Base-by-base conservation (phyloP, 2,888 invertebrate genomes). In the Invenusta paracnida region DNA sequence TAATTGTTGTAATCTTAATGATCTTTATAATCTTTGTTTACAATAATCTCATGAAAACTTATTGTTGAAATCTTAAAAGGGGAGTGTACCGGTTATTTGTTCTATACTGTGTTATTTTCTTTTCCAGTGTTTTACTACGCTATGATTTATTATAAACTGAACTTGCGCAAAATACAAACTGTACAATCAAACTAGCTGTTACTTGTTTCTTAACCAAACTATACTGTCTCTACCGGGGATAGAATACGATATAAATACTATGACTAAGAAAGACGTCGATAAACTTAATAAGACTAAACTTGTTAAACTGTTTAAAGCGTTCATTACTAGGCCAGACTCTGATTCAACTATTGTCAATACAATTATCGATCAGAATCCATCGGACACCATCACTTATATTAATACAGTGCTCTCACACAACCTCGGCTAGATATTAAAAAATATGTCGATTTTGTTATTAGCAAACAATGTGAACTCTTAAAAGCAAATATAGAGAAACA, bases 211-310 rank as follows among this genome's bases (percentile, higher is more conserved):
- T n/a, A n/a, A n/a, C n/a, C n/a, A n/a, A n/a, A n/a, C n/a, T n/a
- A n/a, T n/a, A n/a, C n/a, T n/a, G n/a, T n/a, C n/a, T n/a, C n/a
- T n/a, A n/a, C n/a, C n/a, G n/a, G n/a, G n/a, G n/a, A n/a, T n/a
- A n/a, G n/a, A n/a, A n/a, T n/a, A n/a, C n/a, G n/a, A 81, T 81
- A 29, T 81, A 30, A 25, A 1, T n/a, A 29, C 82, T 30, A 81
- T 67, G n/a, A 84, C 27, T 29, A 1, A 67, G 84, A 85, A 28
- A 85, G n/a, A 79, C 30, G 25, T 81, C 84, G 11, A 1, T 27
- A 85, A 28, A 29, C 84, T 13, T 81, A 28, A 79, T 25, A 2
- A 25, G 5, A 13, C 29, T 30, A 90, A 87, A 86, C 86, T 88
- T 87, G 87, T 86, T 87, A 86, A 87, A 48, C 48, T 48, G 17